phyloP scores from a whole-genome alignment of 1,140 invertebrate genomes.

The Mya arenaria region DNA sequence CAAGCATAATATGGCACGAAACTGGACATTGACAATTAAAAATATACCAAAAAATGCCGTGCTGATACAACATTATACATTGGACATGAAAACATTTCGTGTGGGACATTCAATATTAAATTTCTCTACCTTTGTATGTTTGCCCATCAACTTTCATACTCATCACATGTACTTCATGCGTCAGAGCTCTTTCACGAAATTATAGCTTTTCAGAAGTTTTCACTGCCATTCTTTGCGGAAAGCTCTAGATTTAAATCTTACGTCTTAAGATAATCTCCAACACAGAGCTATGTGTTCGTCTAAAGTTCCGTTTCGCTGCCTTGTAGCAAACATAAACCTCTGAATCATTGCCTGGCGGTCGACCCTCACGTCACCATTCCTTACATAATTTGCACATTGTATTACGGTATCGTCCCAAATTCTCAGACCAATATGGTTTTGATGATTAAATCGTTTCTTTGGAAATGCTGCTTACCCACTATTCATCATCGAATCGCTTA shows the following conservation, averaged over 20 bases:
- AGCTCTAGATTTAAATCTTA: not conserved
- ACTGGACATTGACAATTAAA: too few relatives aligned
- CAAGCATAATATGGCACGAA: too few relatives aligned
- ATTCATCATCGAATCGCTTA: not conserved
- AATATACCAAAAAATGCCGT: too few relatives aligned
- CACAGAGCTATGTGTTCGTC: not conserved
- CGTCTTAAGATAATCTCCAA: not conserved
- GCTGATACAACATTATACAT: too few relatives aligned
- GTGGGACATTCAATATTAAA: too few relatives aligned
- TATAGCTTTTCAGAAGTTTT: not conserved
- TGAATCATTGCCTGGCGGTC: not conserved
- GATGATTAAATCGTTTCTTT: not conserved
- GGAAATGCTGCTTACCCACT: not conserved
- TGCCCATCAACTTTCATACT: conserved; percentile 2
- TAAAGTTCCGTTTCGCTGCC: not conserved
- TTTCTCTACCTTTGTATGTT: not conserved
- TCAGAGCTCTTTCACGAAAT: not conserved
- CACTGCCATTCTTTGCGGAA: not conserved
- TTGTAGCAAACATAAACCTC: not conserved
- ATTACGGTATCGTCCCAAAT: not conserved
- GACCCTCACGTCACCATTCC: conserved; percentile 5
- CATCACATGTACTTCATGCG: not conserved
- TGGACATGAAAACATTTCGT: too few relatives aligned
- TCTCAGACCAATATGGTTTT: not conserved
- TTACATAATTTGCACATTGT: not conserved